phyloP scores from a whole-genome alignment of 2,113 vertebrate species.

The Mus musculus region DNA sequence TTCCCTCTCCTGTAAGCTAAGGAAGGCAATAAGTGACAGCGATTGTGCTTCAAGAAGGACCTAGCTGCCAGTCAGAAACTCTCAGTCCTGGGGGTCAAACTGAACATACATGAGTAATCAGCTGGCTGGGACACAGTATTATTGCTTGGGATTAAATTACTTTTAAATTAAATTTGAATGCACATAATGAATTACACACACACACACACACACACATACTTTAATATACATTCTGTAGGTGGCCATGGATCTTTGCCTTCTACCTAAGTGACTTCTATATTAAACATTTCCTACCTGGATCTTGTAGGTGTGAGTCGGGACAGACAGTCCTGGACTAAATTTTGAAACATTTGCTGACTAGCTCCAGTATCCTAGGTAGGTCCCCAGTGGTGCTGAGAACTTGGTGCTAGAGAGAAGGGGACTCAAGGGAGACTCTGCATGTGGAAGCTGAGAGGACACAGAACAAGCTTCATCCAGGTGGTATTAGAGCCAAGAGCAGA shows the following conservation, averaged over 20 bases:
- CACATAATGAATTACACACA: background rate
- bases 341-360: background rate
- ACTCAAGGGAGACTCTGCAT: background rate
- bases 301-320: background rate
- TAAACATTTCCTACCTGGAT: background rate
- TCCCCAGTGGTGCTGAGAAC: background rate
- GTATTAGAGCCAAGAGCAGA: background rate
- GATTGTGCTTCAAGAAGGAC: background rate
- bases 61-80: background rate
- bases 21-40: background rate
- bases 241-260: background rate
- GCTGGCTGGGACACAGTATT: background rate
- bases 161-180: background rate
- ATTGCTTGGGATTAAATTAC: background rate
- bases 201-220: background rate
- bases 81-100: background rate
- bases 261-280: background rate
- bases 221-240: background rate
- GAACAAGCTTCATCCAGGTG: background rate
- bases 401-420: background rate
- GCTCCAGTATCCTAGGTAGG: background rate
- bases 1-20: background rate
- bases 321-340: background rate
- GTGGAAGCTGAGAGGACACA: background rate
- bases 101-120: background rate